Conservation (phyloP, 2,797 vertebrate species). For the Tiaroga cobitis region DNA sequence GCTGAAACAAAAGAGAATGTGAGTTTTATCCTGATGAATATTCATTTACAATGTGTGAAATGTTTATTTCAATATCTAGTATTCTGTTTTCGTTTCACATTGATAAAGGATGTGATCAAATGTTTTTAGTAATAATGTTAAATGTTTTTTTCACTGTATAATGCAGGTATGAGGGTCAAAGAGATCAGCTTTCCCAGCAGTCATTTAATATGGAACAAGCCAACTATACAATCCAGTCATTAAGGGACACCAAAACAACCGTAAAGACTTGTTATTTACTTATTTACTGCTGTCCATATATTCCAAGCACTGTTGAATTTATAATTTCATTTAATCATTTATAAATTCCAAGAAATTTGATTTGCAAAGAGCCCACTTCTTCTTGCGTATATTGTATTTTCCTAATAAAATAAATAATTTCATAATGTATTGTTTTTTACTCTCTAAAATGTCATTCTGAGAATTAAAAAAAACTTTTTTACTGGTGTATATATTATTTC, state of each 20-base stretch:
- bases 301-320: not conserved
- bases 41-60: not conserved
- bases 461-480: not conserved
- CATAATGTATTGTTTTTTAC: not conserved
- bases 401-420: not conserved
- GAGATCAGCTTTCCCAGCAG: slow-evolving; percentile 95
- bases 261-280: slow-evolving; percentile 71
- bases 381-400: not conserved
- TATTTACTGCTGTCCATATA: not conserved
- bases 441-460: not conserved
- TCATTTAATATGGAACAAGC: slow-evolving; percentile 99
- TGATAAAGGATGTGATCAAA: not conserved
- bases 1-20: slow-evolving; percentile 98
- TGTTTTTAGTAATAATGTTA: not conserved
- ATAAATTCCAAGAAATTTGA: not conserved
- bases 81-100: not conserved
- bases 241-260: slow-evolving; percentile 98
- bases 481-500: not conserved
- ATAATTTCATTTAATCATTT: not conserved
- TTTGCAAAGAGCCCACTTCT: not conserved
- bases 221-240: slow-evolving; percentile 96
- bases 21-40: slow-evolving; percentile 72
- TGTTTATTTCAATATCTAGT: not conserved
- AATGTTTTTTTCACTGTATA: not conserved
- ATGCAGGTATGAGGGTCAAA: slow-evolving; percentile 94